Conservation (phyloP, 2,888 invertebrate species). For the Drosophila tripunctata region DNA sequence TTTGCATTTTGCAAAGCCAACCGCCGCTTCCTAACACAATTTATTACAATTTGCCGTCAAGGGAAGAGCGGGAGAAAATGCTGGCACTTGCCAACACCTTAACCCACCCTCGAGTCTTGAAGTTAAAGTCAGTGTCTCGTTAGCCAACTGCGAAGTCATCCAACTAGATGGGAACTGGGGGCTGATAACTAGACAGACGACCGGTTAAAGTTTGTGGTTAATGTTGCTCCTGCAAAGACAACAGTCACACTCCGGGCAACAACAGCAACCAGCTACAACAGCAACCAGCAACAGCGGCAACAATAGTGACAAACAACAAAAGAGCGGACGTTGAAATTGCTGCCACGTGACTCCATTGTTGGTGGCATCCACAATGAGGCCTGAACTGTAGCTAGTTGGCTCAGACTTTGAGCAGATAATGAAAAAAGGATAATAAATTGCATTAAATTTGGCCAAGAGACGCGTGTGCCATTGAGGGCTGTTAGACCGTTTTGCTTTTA, state of each 20-base stretch:
- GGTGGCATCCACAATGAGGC: conserved; percentile 36
- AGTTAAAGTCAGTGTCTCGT: conserved; percentile 32
- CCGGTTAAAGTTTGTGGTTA: conserved; percentile 64
- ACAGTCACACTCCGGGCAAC: conserved; percentile 38
- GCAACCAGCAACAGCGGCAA: conserved; percentile 8
- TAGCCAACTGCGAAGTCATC: conserved; percentile 25
- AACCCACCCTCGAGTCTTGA: background rate
- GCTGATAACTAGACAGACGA: conserved; percentile 22
- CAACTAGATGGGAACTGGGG: too few relatives aligned
- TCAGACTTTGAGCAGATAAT: conserved; percentile 60
- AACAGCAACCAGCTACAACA: conserved; percentile 13
- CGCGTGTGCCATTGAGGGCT: conserved; percentile 53
- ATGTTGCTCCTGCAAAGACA: conserved; percentile 52
- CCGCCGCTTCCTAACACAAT: conserved; percentile 64
- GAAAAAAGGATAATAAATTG: conserved; percentile 83
- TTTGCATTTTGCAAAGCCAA: conserved; percentile 72
- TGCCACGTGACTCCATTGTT: conserved; percentile 84
- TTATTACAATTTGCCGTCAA: conserved; percentile 64
- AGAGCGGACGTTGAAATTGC: conserved; percentile 82
- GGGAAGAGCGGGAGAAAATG: conserved; percentile 7
- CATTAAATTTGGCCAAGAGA: conserved; percentile 81
- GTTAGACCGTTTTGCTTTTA: conserved; percentile 60
- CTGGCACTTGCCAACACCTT: background rate
- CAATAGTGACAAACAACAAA: conserved; percentile 28
- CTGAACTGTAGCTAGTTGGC: conserved; percentile 43